Percentiles rank a stretch among this genome's conserved stretches.
Evolutionary conservation across 2,113 vertebrate species (phyloP).

Genomic region (Tretioscincus oriximinensis): DNA sequence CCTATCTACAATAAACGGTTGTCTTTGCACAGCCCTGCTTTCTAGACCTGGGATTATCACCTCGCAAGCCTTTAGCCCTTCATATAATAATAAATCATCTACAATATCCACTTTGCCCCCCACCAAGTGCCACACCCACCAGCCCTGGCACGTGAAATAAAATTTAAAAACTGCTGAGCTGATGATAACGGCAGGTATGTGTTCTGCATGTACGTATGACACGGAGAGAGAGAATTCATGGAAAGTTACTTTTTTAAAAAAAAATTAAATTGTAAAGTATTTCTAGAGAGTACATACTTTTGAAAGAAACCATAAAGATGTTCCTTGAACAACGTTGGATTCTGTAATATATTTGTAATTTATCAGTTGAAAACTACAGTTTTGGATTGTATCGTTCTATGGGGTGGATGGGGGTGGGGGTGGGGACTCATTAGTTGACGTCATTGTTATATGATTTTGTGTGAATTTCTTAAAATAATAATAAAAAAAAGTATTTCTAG

Average conservation of each 20-base stretch:
- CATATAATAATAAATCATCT: constrained; percentile 12
- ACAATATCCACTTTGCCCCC: neutral
- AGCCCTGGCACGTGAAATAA: neutral
- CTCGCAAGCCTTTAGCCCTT: constrained; percentile 14
- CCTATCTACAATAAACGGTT: neutral
- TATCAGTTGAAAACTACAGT: no score
- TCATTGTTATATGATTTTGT: no score
- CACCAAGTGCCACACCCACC: neutral
- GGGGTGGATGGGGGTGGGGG: no score
- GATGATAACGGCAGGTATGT: constrained; percentile 10
- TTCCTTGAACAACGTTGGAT: no score
- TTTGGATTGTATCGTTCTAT: no score
- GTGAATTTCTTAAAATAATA: neutral
- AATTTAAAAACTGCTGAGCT: neutral
- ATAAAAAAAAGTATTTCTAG: neutral
- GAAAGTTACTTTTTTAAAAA: neutral
- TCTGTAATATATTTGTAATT: no score
- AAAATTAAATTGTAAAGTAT: no score
- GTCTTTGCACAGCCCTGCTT: constrained; percentile 11
- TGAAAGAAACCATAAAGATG: no score
- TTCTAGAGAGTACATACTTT: no score
- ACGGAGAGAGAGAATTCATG: neutral
- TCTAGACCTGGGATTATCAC: constrained; percentile 6
- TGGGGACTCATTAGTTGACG: no score
- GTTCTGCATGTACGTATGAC: neutral